Percentiles rank a stretch among this genome's conserved stretches.
Evolutionary conservation across 1,140 invertebrate genomes (phyloP).

Genomic region (Saccostrea cuccullata): DNA sequence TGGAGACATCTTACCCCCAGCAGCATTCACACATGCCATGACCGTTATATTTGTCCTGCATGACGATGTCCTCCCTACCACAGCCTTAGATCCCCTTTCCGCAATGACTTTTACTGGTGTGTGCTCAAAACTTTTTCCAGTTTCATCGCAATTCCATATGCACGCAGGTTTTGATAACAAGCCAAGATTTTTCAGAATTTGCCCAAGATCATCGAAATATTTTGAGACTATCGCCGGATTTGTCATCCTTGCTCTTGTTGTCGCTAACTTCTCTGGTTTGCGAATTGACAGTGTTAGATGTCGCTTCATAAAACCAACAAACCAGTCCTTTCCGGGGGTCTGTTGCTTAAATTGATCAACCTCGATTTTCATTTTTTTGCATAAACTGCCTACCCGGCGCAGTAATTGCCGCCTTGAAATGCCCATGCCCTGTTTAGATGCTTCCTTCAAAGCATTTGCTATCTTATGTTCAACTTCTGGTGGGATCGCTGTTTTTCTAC

Average conservation of each 20-base stretch:
- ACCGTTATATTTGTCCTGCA: conserved; percentile 37
- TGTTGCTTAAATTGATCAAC: no score
- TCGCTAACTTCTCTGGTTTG: conserved; percentile 41
- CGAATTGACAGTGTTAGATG: background rate
- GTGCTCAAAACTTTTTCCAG: conserved; percentile 40
- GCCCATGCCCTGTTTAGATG: no score
- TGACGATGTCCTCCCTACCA: background rate
- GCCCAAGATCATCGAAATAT: conserved; percentile 2
- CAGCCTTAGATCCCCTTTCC: conserved; percentile 20
- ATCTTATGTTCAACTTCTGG: no score
- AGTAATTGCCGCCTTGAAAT: no score
- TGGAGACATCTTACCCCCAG: conserved; percentile 43
- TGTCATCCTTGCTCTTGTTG: conserved; percentile 42
- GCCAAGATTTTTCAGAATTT: background rate
- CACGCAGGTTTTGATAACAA: background rate
- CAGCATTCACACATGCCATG: conserved; percentile 50
- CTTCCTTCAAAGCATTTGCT: no score
- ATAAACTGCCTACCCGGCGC: no score
- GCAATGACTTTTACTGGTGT: conserved; percentile 19
- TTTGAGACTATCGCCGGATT: conserved; percentile 21
- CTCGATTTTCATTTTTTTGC: no score
- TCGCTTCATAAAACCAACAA: background rate
- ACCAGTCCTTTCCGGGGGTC: no score
- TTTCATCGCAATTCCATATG: conserved; percentile 32
- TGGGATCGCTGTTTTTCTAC: no score